These are phyloP conservation scores for Xestia c-nigrum DNA, from an alignment of 2,888 invertebrate genomes.

Conservation along the genomic window DNA sequence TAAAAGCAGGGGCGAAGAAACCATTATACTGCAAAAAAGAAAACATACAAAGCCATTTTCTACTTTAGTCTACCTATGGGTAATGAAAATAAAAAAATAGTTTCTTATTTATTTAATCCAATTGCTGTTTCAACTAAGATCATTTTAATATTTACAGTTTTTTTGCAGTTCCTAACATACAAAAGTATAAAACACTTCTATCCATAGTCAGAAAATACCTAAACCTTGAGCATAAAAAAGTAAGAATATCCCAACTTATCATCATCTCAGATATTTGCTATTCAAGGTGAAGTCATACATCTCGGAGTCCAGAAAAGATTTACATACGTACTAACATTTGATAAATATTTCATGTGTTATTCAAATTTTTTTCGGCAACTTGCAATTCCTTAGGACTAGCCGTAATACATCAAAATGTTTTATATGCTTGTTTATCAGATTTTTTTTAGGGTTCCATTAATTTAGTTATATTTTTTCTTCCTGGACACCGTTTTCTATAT, in stretches of 20 bases:
- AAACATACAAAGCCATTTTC: no score
- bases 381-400: conserved; percentile 43
- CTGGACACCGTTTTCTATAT: conserved; percentile 21
- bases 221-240: not conserved
- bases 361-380: conserved; percentile 73
- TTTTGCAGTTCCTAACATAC: no score
- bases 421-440: conserved; percentile 66
- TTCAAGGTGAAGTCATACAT: conserved; percentile 75
- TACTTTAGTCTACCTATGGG: not conserved
- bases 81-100: no score
- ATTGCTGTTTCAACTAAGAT: no score
- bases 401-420: conserved; percentile 72
- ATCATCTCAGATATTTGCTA: conserved; percentile 58
- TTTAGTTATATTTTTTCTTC: conserved; percentile 16
- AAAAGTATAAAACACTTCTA: not conserved
- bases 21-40: no score
- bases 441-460: conserved; percentile 28
- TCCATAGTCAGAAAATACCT: not conserved
- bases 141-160: no score
- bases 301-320: conserved; percentile 72
- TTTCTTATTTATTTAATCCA: no score
- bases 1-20: no score
- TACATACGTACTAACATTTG: conserved; percentile 73
- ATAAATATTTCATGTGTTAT: conserved; percentile 81
- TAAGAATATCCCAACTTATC: conserved; percentile 3